These are phyloP conservation scores for Siphonodentalium dalli DNA, from an alignment of 2,888 invertebrate species.

Conservation along the genomic window DNA sequence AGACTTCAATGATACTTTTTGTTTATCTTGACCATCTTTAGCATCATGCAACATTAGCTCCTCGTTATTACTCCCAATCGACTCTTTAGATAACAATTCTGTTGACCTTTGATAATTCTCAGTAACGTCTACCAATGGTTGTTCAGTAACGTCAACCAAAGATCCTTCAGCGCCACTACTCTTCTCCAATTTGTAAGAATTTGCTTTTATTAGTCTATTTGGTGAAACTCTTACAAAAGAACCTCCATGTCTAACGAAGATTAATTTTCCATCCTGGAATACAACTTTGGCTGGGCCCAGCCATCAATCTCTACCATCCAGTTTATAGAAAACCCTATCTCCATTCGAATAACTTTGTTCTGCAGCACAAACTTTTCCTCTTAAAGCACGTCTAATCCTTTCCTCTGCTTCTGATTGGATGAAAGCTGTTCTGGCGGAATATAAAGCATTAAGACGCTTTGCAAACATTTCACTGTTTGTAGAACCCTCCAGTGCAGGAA, in stretches of 20 bases:
- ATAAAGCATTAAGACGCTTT: conserved; percentile 25
- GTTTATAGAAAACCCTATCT: conserved; percentile 33
- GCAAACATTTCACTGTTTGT: conserved; percentile 25
- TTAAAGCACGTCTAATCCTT: conserved; percentile 28
- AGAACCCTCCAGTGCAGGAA: conserved; percentile 20
- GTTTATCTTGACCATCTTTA: too few species aligned
- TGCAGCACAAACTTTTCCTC: conserved; percentile 28
- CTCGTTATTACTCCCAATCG: too few species aligned
- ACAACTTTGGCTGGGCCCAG: conserved; percentile 35
- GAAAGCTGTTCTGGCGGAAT: conserved; percentile 23
- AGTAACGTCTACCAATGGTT: too few species aligned
- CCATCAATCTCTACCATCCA: conserved; percentile 29
- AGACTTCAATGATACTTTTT: too few species aligned
- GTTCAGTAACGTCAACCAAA: too few species aligned
- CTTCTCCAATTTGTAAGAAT: too few species aligned
- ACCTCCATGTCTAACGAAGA: conserved; percentile 34
- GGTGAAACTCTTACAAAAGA: conserved; percentile 36
- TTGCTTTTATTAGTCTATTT: conserved; percentile 31
- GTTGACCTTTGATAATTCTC: too few species aligned
- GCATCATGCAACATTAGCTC: too few species aligned
- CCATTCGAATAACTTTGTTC: conserved; percentile 33
- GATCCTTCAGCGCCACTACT: too few species aligned
- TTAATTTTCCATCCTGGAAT: conserved; percentile 38
- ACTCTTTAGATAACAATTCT: too few species aligned
- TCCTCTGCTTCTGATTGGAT: conserved; percentile 32